Evolutionary conservation across 2,797 vertebrate genomes (phyloP).

Genomic region (Cephalopachus bancanus): DNA sequence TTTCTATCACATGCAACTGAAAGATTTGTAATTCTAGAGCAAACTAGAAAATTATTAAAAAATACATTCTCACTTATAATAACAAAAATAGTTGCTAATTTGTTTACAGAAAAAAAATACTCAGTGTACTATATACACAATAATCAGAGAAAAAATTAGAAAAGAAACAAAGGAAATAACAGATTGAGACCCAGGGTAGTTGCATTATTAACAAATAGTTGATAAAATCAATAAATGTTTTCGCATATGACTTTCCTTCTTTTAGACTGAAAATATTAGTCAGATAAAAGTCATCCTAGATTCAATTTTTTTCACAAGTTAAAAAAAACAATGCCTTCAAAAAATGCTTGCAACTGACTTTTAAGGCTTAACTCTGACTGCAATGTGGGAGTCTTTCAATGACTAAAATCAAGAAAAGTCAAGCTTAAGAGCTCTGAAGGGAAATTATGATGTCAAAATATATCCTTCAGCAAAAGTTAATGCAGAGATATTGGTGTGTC

Average conservation of each 20-base stretch:
- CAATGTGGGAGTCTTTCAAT: constrained; percentile 63
- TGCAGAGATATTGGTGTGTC: background rate
- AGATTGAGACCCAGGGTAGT: background rate
- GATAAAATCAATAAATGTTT: constrained; percentile 51
- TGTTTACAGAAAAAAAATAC: background rate
- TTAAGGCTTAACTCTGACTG: constrained; percentile 62
- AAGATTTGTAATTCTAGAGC: background rate
- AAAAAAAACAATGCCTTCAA: constrained; percentile 10
- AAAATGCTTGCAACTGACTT: constrained; percentile 71
- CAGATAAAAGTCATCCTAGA: constrained; percentile 9
- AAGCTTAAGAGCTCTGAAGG: constrained; percentile 39
- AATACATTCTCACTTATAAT: background rate
- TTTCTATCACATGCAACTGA: background rate
- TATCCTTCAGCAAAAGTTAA: constrained; percentile 56
- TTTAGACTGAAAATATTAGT: constrained; percentile 34
- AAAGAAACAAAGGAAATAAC: background rate
- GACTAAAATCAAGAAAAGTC: constrained; percentile 68
- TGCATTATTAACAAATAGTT: constrained; percentile 37
- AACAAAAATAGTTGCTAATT: background rate
- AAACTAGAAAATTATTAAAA: constrained; percentile 37
- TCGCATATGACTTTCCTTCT: background rate
- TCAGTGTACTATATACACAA: background rate
- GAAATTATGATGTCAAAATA: constrained; percentile 61
- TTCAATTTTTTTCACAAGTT: background rate
- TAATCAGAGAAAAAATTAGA: constrained; percentile 13